Evolutionary conservation across 2,888 invertebrate genomes (phyloP), one percentile per base, ranked within the genome.

Genomic region (Cantharis lateralis): DNA sequence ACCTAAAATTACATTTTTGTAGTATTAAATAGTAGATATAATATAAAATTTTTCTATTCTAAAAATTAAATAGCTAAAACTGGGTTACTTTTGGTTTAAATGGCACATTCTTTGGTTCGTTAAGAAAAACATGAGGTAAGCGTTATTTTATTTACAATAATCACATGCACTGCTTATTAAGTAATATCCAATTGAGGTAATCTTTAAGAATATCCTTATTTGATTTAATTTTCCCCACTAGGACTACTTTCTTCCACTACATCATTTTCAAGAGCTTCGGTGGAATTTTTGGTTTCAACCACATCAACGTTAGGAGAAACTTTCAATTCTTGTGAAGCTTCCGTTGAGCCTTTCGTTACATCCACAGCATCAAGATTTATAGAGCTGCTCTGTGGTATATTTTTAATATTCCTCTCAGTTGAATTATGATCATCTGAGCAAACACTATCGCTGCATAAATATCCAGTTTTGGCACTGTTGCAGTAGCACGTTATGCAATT

Each of bases 401-500:
- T 26, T 68, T 24, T 15, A 24, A 24, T 24, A n/a, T 20, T 18
- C 24, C 15, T 70, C 26, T 26, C 68, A 2, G 75, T 75, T 15
- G 77, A 28, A 20, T 18, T 18, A 48, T 74, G 68, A 15, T 62
- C 75, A 10, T 68, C 70, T 10, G 89, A 78, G 77, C 91, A 91
- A 20, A 88, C 88, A 68, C 89, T 86, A 76, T 90, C 87, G 0
- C 91, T 91, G 82, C 91, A 91, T 61, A 89, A 88, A 81, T 89
- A 91, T 0, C 91, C 90, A 68, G 88, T 87, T 10, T 91, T 90
- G 70, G 91, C 90, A n/a, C 88, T 84, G 75, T 90, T 90, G 82
- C 92, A 92, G 15, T 89, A 88, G 82, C 92, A 92, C 84, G 89
- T 90, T 82, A 91, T 92, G 85, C 92, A 92, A 73, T 91, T 91